Percentiles rank a stretch among this genome's conserved stretches.
Conservation (phyloP, 2,888 invertebrate genomes). For the Gastrophysa polygoni region DNA sequence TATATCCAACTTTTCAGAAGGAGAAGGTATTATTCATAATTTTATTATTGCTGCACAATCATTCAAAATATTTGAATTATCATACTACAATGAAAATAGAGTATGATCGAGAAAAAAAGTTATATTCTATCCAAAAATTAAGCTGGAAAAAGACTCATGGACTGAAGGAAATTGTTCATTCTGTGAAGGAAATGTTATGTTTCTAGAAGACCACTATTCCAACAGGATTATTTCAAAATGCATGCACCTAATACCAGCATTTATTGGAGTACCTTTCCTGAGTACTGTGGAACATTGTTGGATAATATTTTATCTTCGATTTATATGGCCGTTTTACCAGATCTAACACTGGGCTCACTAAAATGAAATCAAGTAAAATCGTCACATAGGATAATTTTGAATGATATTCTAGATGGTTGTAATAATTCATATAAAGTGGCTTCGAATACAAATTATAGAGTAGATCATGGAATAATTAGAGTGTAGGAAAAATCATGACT, state of each 20-base stretch:
- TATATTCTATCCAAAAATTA: no score
- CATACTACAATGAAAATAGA: no score
- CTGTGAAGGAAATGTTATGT: background rate
- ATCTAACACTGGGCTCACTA: conserved; percentile 12
- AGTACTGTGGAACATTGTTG: background rate
- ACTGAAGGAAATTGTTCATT: background rate
- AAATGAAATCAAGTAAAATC: conserved; percentile 6
- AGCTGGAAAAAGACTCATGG: background rate
- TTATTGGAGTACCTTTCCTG: conserved; percentile 1
- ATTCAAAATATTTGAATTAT: no score
- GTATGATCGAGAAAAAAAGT: no score
- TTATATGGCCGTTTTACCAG: conserved; percentile 3
- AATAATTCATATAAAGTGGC: background rate
- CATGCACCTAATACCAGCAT: background rate
- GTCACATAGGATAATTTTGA: background rate
- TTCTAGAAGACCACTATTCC: no score
- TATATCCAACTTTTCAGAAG: no score
- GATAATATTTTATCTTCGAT: background rate
- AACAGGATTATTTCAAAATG: background rate
- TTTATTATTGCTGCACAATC: no score
- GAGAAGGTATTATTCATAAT: no score
- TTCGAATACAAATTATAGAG: background rate
- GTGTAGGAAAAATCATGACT: no score
- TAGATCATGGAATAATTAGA: background rate
- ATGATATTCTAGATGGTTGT: no score